phyloP scores from a whole-genome alignment of 2,797 vertebrate genomes.

The Sebastes matsubarae region DNA sequence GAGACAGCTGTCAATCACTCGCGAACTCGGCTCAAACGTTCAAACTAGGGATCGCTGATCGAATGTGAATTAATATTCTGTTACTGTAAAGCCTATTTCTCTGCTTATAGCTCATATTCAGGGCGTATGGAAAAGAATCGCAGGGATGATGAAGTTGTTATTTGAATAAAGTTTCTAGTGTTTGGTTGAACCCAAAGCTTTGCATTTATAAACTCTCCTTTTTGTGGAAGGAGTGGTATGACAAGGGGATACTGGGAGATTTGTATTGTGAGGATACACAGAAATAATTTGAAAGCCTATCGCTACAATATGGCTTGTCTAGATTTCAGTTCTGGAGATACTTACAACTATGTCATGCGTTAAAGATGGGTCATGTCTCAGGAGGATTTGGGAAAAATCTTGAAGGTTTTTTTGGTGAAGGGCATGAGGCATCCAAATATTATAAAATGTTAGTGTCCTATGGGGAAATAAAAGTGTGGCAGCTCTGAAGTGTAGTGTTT shows the following conservation, averaged over 20 bases:
- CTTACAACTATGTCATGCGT: background rate
- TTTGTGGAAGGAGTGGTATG: background rate
- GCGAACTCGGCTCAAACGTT: no score
- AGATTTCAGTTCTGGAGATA: background rate
- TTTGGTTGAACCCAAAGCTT: background rate
- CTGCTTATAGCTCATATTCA: background rate
- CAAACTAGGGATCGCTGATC: no score
- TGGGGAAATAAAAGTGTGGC: background rate
- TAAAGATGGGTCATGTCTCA: background rate
- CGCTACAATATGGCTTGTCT: background rate
- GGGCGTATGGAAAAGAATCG: background rate
- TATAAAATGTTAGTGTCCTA: background rate
- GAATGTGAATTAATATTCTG: no score
- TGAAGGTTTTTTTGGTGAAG: background rate
- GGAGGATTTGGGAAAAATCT: background rate
- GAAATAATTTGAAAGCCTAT: background rate
- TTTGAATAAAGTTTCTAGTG: background rate
- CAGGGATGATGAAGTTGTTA: background rate
- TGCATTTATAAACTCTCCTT: background rate
- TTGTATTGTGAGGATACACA: background rate
- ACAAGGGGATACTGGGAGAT: background rate
- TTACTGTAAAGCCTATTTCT: no score
- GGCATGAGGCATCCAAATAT: background rate
- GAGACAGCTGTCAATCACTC: no score
- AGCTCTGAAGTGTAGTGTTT: background rate